Evolutionary conservation across 1,140 invertebrate genomes (phyloP).

Genomic region (Drosophila burlai): DNA sequence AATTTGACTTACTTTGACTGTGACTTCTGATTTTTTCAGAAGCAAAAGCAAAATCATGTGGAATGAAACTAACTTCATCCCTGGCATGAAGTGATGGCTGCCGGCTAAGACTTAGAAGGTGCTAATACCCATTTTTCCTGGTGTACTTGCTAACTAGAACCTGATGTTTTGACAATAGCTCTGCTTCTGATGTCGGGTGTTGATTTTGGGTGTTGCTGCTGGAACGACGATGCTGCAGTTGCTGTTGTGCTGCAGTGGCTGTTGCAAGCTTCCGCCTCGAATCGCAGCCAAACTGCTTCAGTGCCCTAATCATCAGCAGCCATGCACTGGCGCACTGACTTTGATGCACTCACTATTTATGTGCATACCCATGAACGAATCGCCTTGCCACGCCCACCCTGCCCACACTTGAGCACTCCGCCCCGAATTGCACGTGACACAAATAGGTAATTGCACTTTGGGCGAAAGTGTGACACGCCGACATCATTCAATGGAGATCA

Average conservation of each 20-base stretch:
- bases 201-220: constrained; percentile 21
- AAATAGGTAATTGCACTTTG: constrained; percentile 74
- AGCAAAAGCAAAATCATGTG: no score
- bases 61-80: no score
- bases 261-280: constrained; percentile 15
- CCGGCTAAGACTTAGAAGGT: no score
- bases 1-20: no score
- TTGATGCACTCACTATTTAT: constrained; percentile 70
- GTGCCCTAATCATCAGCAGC: constrained; percentile 65
- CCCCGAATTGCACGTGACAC: constrained; percentile 61
- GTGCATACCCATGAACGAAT: constrained; percentile 27
- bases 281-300: constrained; percentile 59
- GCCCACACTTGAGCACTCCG: constrained; percentile 1
- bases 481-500: constrained; percentile 43
- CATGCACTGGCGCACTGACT: constrained; percentile 55
- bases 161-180: constrained; percentile 60
- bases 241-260: not conserved
- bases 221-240: constrained; percentile 1
- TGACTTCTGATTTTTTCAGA: no score
- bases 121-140: not conserved
- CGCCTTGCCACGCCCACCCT: constrained; percentile 22
- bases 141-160: constrained; percentile 18
- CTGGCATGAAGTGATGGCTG: no score
- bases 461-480: constrained; percentile 41
- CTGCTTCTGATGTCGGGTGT: constrained; percentile 32